phyloP scores from a whole-genome alignment of 2,888 invertebrate genomes.

The Nemotelus pantherinus region DNA sequence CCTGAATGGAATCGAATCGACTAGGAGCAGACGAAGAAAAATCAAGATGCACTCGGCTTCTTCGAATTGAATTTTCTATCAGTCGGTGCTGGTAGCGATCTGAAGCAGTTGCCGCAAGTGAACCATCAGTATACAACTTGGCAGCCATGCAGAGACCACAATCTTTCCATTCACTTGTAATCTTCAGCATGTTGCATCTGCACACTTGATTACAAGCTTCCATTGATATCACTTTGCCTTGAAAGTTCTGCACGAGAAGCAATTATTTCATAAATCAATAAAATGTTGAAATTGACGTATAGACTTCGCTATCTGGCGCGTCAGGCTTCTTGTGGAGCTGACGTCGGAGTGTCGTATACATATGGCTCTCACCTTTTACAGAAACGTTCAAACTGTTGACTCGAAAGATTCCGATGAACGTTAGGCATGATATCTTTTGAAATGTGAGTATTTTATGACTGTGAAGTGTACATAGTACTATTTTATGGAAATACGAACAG shows the following conservation, averaged over 20 bases:
- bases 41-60: slow-evolving; percentile 11
- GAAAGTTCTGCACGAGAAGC: slow-evolving; percentile 30
- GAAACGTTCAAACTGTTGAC: neutral
- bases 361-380: slow-evolving; percentile 38
- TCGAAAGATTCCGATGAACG: neutral
- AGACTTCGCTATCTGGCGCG: slow-evolving; percentile 21
- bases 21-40: neutral
- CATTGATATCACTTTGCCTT: slow-evolving; percentile 30
- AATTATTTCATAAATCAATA: slow-evolving; percentile 45
- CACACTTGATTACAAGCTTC: slow-evolving; percentile 37
- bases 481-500: slow-evolving; percentile 1
- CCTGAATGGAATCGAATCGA: neutral
- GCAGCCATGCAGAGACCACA: neutral
- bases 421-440: neutral
- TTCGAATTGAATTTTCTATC: slow-evolving; percentile 23
- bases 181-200: slow-evolving; percentile 32
- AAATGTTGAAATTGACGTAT: slow-evolving; percentile 39
- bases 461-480: neutral
- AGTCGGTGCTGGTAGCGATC: neutral
- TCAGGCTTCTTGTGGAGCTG: slow-evolving; percentile 24
- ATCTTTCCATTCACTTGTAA: slow-evolving; percentile 9
- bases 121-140: no score
- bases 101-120: neutral
- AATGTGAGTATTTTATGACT: neutral
- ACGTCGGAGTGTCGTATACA: slow-evolving; percentile 19